Evolutionary conservation across 2,113 vertebrate genomes (phyloP).

Genomic region (Psephotus haematonotus): DNA sequence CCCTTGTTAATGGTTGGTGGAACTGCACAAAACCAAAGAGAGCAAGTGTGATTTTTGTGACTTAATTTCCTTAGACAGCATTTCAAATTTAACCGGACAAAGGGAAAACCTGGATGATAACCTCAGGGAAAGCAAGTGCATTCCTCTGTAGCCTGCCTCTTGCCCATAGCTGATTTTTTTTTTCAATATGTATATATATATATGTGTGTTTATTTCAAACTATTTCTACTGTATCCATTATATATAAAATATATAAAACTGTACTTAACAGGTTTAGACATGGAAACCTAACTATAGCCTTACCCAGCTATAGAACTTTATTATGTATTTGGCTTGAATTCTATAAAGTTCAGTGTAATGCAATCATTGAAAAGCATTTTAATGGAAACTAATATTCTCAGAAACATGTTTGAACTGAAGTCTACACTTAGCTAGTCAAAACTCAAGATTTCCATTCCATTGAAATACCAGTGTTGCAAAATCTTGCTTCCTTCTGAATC

Average conservation of each 20-base stretch:
- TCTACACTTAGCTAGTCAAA: background rate
- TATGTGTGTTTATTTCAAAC: background rate
- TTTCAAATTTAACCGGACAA: background rate
- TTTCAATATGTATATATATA: background rate
- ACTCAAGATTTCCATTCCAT: background rate
- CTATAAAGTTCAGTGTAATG: background rate
- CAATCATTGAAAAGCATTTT: background rate
- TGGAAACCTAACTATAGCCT: background rate
- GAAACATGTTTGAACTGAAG: background rate
- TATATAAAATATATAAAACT: background rate
- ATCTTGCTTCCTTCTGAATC: background rate
- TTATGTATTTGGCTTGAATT: background rate
- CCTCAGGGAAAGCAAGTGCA: background rate
- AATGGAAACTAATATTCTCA: background rate
- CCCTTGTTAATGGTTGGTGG: constrained; percentile 92
- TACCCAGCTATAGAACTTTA: background rate
- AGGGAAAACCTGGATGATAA: background rate
- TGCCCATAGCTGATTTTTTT: background rate
- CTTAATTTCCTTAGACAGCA: background rate
- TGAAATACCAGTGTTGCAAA: constrained; percentile 37
- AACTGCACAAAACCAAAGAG: constrained; percentile 74
- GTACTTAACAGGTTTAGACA: background rate
- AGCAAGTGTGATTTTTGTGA: background rate
- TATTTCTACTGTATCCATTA: background rate
- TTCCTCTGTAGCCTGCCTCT: background rate